Evolutionary conservation across 2,888 invertebrate species (phyloP).

Genomic region (Rutpela maculata): DNA sequence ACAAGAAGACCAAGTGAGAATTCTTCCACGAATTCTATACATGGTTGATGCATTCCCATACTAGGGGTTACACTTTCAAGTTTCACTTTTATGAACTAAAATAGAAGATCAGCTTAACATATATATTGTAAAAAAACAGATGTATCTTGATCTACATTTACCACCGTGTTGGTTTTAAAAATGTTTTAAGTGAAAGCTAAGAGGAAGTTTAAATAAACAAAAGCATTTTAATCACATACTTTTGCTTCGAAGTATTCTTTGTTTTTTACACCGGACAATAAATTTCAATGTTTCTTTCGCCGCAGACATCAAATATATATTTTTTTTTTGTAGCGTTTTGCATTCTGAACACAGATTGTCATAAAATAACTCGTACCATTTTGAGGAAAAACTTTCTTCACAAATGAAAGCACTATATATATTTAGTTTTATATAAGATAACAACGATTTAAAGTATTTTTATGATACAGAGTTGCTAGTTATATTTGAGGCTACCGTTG

Average conservation of each 20-base stretch:
- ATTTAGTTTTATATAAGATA: too few relatives aligned
- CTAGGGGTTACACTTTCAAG: conserved; percentile 56
- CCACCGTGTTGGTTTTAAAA: conserved; percentile 40
- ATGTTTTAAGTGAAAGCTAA: conserved; percentile 7
- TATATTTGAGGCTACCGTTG: too few relatives aligned
- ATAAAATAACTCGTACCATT: too few relatives aligned
- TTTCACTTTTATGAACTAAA: conserved; percentile 56
- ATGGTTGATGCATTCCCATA: conserved; percentile 53
- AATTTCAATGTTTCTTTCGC: not conserved
- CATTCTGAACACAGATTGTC: too few relatives aligned
- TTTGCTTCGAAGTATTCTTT: not conserved
- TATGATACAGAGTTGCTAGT: too few relatives aligned
- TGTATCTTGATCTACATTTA: conserved; percentile 52
- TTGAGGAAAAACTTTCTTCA: too few relatives aligned
- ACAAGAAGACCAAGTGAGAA: conserved; percentile 55
- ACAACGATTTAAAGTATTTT: too few relatives aligned
- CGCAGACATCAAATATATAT: not conserved
- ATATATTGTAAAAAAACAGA: conserved; percentile 35
- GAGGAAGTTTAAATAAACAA: conserved; percentile 1
- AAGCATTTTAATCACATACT: not conserved
- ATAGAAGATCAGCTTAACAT: conserved; percentile 38
- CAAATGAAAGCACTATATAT: too few relatives aligned
- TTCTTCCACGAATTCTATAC: conserved; percentile 56
- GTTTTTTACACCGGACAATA: not conserved
- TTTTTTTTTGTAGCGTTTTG: not conserved